phyloP scores from a whole-genome alignment of 2,113 vertebrate species.

The Scartelaos histophorus region DNA sequence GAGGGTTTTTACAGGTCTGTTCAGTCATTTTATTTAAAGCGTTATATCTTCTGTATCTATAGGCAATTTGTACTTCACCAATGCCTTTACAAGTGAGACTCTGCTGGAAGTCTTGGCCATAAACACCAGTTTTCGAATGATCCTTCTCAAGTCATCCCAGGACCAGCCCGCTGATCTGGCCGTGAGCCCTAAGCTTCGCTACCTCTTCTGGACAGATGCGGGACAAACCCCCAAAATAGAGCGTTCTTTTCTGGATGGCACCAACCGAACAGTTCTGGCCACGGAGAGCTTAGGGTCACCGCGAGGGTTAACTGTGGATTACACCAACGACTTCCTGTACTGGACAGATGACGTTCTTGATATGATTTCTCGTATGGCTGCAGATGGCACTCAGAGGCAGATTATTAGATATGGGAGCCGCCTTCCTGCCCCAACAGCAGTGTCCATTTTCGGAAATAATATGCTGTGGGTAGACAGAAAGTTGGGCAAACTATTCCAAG shows the following conservation, averaged over 20 bases:
- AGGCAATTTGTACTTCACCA: slow-evolving; percentile 96
- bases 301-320: slow-evolving; percentile 86
- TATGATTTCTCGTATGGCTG: slow-evolving; percentile 85
- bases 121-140: slow-evolving; percentile 85
- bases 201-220: slow-evolving; percentile 90
- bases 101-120: slow-evolving; percentile 88
- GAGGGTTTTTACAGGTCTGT: neutral
- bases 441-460: slow-evolving; percentile 84
- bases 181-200: slow-evolving; percentile 88
- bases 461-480: slow-evolving; percentile 94
- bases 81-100: slow-evolving; percentile 84
- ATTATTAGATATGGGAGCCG: slow-evolving; percentile 87
- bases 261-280: slow-evolving; percentile 87
- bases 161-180: slow-evolving; percentile 87
- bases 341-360: slow-evolving; percentile 94
- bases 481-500: slow-evolving; percentile 88
- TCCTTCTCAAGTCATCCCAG: slow-evolving; percentile 84
- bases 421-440: slow-evolving; percentile 86
- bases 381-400: slow-evolving; percentile 80
- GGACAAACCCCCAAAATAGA: slow-evolving; percentile 93
- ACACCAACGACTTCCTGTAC: slow-evolving; percentile 83
- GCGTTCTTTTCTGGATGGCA: slow-evolving; percentile 87
- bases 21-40: neutral
- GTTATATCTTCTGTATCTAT: slow-evolving; percentile 1
- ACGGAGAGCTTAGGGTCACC: slow-evolving; percentile 87